These are phyloP conservation scores for Euleptes europaea DNA, from an alignment of 2,113 vertebrate species.

Conservation along the genomic window DNA sequence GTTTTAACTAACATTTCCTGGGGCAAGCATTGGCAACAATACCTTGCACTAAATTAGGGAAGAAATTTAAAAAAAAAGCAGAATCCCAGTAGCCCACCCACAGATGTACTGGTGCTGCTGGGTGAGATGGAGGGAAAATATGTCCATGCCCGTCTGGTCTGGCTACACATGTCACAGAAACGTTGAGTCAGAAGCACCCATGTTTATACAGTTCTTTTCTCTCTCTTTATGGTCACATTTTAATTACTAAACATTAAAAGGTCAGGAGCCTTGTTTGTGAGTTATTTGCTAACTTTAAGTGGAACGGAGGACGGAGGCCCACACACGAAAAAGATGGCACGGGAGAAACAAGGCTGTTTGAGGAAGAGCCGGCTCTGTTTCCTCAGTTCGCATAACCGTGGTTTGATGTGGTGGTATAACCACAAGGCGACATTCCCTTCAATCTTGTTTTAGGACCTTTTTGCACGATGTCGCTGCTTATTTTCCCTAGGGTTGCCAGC, in stretches of 20 bases:
- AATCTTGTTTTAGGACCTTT: background rate
- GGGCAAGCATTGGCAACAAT: background rate
- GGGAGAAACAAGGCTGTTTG: background rate
- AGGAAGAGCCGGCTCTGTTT: too few species aligned
- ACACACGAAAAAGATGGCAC: background rate
- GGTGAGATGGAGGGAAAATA: background rate
- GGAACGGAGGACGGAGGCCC: conserved; percentile 3
- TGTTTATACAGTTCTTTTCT: conserved; percentile 38
- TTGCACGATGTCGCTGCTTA: background rate
- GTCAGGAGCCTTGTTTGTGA: conserved; percentile 51
- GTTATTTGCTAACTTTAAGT: conserved; percentile 48
- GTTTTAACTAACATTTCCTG: conserved; percentile 27
- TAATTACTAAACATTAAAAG: conserved; percentile 56
- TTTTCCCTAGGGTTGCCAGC: too few species aligned
- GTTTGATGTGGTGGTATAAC: background rate
- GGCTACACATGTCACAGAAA: conserved; percentile 20
- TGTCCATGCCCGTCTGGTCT: background rate
- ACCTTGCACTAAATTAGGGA: background rate
- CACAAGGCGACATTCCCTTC: background rate
- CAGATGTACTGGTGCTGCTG: background rate
- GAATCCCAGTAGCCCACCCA: fast-evolving
- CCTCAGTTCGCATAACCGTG: too few species aligned
- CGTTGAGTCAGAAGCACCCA: conserved; percentile 38
- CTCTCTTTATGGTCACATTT: conserved; percentile 48
- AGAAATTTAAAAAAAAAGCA: background rate